These are phyloP conservation scores for Dipodomys stephensi DNA, from an alignment of 2,113 vertebrate genomes.

Conservation along the genomic window DNA sequence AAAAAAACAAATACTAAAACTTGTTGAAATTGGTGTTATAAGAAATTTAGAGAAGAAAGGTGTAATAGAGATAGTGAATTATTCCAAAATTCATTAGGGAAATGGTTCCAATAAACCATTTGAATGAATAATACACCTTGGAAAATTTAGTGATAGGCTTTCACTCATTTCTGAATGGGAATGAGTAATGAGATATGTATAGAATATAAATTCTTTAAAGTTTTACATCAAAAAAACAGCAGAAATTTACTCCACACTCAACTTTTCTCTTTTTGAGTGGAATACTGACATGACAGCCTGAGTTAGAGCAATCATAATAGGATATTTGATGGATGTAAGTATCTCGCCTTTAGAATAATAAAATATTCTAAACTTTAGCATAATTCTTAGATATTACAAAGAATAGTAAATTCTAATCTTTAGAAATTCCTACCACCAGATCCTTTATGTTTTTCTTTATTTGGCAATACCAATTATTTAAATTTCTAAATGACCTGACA, in stretches of 20 bases:
- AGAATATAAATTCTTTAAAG: not conserved
- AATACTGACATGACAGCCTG: not conserved
- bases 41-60: too few species aligned
- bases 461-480: not conserved
- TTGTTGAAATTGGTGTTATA: too few species aligned
- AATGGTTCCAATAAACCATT: too few species aligned
- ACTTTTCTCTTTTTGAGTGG: not conserved
- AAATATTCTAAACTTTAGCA: not conserved
- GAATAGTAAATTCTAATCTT: not conserved
- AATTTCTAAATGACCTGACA: not conserved
- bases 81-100: too few species aligned
- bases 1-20: too few species aligned
- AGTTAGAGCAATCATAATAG: not conserved
- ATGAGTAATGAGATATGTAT: not conserved
- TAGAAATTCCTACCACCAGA: not conserved
- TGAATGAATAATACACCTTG: too few species aligned
- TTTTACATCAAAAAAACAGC: too few species aligned
- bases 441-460: not conserved
- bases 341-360: not conserved
- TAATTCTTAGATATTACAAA: not conserved
- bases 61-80: too few species aligned
- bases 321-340: accelerated
- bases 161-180: not conserved
- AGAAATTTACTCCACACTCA: not conserved
- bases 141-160: not conserved